Evolutionary conservation across 2,888 invertebrate genomes (phyloP).

Genomic region (Drosophila differens): DNA sequence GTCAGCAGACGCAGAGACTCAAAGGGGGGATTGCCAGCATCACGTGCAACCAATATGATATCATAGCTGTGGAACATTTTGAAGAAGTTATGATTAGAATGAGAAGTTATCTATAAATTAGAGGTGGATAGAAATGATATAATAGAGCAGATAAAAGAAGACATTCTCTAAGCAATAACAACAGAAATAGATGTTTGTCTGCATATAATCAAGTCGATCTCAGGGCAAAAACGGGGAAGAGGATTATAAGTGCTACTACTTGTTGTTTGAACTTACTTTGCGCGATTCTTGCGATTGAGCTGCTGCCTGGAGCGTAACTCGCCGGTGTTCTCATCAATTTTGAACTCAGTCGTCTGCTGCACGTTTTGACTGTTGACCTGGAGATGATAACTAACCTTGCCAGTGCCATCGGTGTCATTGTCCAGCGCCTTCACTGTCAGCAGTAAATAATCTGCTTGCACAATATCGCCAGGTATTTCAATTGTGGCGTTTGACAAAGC

Average conservation of each 20-base stretch:
- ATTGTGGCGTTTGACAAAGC: constrained; percentile 91
- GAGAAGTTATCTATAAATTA: background rate
- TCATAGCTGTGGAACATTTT: constrained; percentile 83
- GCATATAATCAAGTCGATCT: background rate
- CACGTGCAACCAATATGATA: constrained; percentile 92
- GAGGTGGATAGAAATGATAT: too few relatives aligned
- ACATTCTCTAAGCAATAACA: background rate
- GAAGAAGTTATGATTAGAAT: background rate
- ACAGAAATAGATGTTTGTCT: background rate
- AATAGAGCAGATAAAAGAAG: background rate
- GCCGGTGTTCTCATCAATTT: constrained; percentile 91
- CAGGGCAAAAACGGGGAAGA: background rate
- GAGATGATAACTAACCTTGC: constrained; percentile 92
- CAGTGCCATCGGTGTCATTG: constrained; percentile 93
- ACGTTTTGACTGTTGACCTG: constrained; percentile 91
- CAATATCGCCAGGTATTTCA: constrained; percentile 93
- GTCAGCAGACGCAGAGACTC: constrained; percentile 91
- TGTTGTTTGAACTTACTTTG: constrained; percentile 82
- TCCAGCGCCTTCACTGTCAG: constrained; percentile 93
- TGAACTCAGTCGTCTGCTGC: constrained; percentile 93
- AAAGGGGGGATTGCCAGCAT: constrained; percentile 93
- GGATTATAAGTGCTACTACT: background rate
- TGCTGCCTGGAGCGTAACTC: constrained; percentile 92
- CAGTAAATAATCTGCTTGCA: constrained; percentile 90
- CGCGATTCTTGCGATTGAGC: constrained; percentile 91